Conservation (phyloP, 1,140 invertebrate species). For the Sipha flava region DNA sequence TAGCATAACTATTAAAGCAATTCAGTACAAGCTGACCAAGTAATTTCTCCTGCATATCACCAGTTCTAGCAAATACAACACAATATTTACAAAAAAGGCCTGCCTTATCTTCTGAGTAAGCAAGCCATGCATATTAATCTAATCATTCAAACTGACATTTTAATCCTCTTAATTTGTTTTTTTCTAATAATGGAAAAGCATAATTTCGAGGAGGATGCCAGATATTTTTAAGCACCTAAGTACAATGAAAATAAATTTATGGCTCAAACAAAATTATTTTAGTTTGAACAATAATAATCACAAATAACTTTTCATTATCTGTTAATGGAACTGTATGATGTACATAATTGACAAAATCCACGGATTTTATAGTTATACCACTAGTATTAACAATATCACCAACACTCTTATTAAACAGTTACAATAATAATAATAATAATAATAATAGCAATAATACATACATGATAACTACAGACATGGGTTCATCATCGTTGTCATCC, state of each 20-base stretch:
- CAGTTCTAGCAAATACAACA: background rate
- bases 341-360: background rate
- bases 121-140: background rate
- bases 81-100: background rate
- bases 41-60: background rate
- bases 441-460: background rate
- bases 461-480: background rate
- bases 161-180: background rate
- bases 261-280: background rate
- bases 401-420: background rate
- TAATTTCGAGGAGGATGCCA: background rate
- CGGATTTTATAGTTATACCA: background rate
- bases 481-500: no score
- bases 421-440: background rate
- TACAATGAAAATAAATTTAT: background rate
- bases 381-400: background rate
- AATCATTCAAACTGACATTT: background rate
- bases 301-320: background rate
- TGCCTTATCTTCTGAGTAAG: background rate
- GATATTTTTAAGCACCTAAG: background rate
- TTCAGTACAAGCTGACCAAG: background rate
- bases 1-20: background rate
- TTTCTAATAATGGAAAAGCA: background rate
- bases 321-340: background rate
- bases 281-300: background rate